A percentile compares a stretch with the other conserved stretches of the same genome.
These are phyloP conservation scores for Brachionus rubens DNA, from an alignment of 1,140 invertebrate genomes.

Conservation along the genomic window DNA sequence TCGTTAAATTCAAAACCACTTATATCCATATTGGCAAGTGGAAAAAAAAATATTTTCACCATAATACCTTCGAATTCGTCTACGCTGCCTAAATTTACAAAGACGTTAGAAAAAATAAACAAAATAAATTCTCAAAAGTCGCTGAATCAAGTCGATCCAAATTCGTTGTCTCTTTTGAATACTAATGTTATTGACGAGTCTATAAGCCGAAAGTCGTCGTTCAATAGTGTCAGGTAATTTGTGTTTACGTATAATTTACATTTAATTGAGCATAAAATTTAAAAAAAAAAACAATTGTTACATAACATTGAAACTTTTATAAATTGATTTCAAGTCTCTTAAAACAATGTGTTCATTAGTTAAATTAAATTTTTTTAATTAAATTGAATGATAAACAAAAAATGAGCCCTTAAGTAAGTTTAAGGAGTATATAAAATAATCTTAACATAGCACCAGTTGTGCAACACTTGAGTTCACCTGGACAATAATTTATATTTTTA, in stretches of 20 bases:
- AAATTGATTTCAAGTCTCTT: not conserved
- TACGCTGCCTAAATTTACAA: not conserved
- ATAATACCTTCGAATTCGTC: not conserved
- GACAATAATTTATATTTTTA: no score
- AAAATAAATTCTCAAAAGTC: slow-evolving; percentile 6
- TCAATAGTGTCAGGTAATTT: slow-evolving; percentile 15
- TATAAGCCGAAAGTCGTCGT: not conserved
- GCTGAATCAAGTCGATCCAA: not conserved
- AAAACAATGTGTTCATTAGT: no score
- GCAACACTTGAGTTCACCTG: no score
- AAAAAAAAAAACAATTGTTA: no score
- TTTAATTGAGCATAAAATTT: no score
- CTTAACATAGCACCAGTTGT: no score
- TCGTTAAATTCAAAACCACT: not conserved
- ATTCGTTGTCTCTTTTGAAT: not conserved
- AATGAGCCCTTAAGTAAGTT: no score
- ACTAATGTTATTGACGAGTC: not conserved
- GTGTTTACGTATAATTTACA: not conserved
- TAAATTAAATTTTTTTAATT: no score
- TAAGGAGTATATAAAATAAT: no score
- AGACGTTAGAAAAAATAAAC: not conserved
- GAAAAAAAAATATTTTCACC: not conserved
- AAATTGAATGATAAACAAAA: no score
- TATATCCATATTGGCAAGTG: not conserved
- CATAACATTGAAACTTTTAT: not conserved